Conservation (phyloP, 2,113 vertebrate species). For the Hipposideros armiger region DNA sequence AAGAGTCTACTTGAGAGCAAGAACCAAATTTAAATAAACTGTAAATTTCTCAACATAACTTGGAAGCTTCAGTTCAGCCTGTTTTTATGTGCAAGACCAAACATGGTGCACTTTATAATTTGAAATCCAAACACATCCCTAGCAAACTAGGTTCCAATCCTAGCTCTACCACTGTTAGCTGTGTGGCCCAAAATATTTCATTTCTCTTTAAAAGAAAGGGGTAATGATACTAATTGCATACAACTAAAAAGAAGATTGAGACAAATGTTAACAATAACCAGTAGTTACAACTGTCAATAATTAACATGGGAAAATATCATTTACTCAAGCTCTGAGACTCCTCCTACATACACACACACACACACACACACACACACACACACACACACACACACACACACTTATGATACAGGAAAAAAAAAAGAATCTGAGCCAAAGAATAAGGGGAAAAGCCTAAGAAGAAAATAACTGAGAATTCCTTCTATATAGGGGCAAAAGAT, state of each 20-base stretch:
- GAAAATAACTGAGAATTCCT: conserved; percentile 34
- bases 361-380: no score
- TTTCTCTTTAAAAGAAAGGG: not conserved
- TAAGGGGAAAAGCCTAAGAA: not conserved
- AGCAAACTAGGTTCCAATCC: conserved; percentile 12
- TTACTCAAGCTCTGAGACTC: not conserved
- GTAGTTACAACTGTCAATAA: not conserved
- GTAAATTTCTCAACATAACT: conserved; percentile 62
- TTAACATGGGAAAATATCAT: conserved; percentile 7
- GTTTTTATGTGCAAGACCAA: conserved; percentile 56
- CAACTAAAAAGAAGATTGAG: conserved; percentile 14
- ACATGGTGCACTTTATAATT: not conserved
- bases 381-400: not conserved
- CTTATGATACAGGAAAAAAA: not conserved
- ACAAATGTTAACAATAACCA: conserved; percentile 10
- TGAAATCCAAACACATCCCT: conserved; percentile 56
- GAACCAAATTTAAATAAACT: conserved; percentile 70
- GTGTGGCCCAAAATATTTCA: conserved; percentile 21
- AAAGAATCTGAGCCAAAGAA: not conserved
- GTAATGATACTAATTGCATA: not conserved
- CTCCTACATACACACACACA: not conserved
- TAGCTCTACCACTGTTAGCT: conserved; percentile 11
- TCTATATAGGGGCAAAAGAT: not conserved
- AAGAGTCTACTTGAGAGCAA: conserved; percentile 53
- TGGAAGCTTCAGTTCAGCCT: conserved; percentile 24